phyloP scores from a whole-genome alignment of 2,113 vertebrate species.

The Dicentrarchus labrax region DNA sequence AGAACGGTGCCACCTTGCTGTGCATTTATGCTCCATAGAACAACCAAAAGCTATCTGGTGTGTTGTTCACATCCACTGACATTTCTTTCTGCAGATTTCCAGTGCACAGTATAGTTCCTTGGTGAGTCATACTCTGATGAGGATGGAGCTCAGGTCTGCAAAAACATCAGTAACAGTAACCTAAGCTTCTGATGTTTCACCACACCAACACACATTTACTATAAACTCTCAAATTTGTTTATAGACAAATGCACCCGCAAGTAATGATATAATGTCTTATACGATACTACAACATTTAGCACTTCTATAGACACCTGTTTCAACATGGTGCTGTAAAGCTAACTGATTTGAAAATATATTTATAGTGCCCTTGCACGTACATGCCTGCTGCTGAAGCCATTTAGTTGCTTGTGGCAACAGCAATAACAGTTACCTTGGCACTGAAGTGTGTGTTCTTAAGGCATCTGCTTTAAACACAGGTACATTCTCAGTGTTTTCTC shows the following conservation, averaged over 20 bases:
- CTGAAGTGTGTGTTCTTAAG: not conserved
- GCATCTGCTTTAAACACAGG: conserved; percentile 11
- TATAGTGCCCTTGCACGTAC: not conserved
- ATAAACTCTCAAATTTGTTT: not conserved
- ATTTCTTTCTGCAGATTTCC: conserved; percentile 25
- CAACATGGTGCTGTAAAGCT: not conserved
- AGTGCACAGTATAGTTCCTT: conserved; percentile 22
- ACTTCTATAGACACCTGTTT: conserved; percentile 10
- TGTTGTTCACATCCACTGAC: conserved; percentile 28
- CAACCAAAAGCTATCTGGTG: conserved; percentile 33
- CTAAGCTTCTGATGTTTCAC: not conserved
- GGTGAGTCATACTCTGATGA: conserved; percentile 54
- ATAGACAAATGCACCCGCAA: not conserved
- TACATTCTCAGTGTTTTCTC: conserved; percentile 5
- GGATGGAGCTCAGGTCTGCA: conserved; percentile 35
- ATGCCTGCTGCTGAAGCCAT: conserved; percentile 6
- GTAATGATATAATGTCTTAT: not conserved
- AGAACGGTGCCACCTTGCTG: not conserved
- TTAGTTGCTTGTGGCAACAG: conserved; percentile 48
- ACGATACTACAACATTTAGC: not conserved
- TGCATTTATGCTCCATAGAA: conserved; percentile 6
- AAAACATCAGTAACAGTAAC: conserved; percentile 24
- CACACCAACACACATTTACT: not conserved
- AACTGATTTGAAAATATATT: not conserved
- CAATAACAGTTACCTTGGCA: not conserved